Percentiles rank a stretch among this genome's conserved stretches.
phyloP scores from a whole-genome alignment of 2,113 vertebrate genomes.

The Dasyurus viverrinus region DNA sequence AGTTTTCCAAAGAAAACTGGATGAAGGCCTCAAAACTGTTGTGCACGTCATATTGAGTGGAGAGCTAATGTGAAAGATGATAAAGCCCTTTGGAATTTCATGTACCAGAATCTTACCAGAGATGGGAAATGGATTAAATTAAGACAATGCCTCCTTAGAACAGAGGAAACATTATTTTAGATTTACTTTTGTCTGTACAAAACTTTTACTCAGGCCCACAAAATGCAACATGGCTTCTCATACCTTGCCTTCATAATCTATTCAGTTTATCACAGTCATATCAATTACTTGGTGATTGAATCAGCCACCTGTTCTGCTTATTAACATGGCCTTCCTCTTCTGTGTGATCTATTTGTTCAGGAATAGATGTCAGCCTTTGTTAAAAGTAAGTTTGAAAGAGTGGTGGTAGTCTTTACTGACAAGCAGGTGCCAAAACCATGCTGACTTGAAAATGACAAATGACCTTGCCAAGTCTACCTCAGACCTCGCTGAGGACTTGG shows the following conservation, averaged over 20 bases:
- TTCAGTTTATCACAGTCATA: background rate
- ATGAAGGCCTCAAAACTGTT: conserved; percentile 48
- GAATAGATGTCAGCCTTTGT: background rate
- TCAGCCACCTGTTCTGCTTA: background rate
- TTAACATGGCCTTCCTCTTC: background rate
- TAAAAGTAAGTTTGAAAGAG: conserved; percentile 16
- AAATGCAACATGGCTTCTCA: background rate
- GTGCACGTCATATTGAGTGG: conserved; percentile 53
- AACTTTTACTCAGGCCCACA: background rate
- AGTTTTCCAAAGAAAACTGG: conserved; percentile 56
- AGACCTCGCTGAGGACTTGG: conserved; percentile 7
- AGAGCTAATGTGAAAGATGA: conserved; percentile 59
- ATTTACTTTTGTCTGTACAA: background rate
- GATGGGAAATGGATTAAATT: background rate
- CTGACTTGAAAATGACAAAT: conserved; percentile 48
- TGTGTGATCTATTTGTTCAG: background rate
- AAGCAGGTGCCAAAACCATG: conserved; percentile 18
- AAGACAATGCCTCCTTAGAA: background rate
- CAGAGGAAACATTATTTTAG: background rate
- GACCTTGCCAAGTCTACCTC: conserved; percentile 24
- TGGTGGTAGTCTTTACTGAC: conserved; percentile 1
- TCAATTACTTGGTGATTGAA: conserved; percentile 31
- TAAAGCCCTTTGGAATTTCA: conserved; percentile 32
- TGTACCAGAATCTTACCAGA: background rate
- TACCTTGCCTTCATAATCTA: background rate